Base-by-base conservation (phyloP, 1,140 invertebrate genomes). In the Drosophila tani region DNA sequence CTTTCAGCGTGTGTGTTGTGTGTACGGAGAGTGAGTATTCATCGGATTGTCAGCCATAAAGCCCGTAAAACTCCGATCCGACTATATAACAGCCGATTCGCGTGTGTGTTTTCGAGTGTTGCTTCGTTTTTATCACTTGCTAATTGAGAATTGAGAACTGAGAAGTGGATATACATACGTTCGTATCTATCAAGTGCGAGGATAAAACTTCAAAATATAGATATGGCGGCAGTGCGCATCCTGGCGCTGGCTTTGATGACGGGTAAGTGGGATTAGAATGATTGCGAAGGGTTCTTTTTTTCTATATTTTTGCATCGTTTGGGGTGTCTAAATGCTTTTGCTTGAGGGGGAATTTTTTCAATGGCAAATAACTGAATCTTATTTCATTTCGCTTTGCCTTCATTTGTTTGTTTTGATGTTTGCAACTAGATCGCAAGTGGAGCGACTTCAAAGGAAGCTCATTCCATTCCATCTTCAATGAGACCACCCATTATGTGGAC, bases 111-210 rank as follows among this genome's bases (percentile, higher is more conserved):
- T 38, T 46, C 21, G 58, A 47, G 63, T 63, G 57, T 50, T 57
- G 56, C 32, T 46, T 57, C 49, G 73, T 67, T 80, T 74, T 70
- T 70, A 87, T 68, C 60, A 62, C 66, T 64, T 58, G 69, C 84
- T 88, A 88, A 88, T 88, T 88, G 84, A 76, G 51, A 88, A 88
- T 88, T 88, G 84, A 76, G 51, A 83, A 71, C 66, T 47, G 47
- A 49, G 40, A 43, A 53, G 53, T 67, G 50, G 29, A 68, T 56
- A 40, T 56, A 35, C 9, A 35, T 9, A 35, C 32, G 9, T 8
- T 6, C 6, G 29, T 35, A 56, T 56, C 53, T 9, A 40, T 56
- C 53, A 8, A 50, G 58, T 64, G 41, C 2, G 14, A 35, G 49
- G 35, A 66, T 79, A 79, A 47, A 75, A 65, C 46, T 27, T 55